Evolutionary conservation across 2,797 vertebrate genomes (phyloP), one percentile per base, ranked within the genome.

Genomic region (Tiaroga cobitis): DNA sequence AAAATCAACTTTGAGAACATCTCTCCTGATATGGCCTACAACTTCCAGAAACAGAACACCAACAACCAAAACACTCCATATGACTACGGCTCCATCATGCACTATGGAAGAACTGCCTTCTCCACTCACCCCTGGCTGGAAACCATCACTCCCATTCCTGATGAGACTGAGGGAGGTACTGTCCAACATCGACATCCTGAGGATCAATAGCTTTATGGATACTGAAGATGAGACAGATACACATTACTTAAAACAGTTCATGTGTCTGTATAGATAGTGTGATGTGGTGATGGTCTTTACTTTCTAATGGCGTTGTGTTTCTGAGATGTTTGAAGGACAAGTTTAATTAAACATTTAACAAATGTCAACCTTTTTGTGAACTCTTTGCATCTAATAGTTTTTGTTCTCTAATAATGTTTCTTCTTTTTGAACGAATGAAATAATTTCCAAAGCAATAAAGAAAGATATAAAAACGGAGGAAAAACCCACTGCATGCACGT

Each of bases 81-180:
- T 29, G 94, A 95, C 85, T 95, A 95, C 43, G 81, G 87, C 75
- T 95, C 94, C 51, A 72, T 95, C 63, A 95, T 95, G 95, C 94
- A 95, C 88, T 95, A 95, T 10, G 88, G 92, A 84, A 92, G 21
- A 59, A 86, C 56, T 2, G 82, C 88, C 51, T 91, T 91, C 77
- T 41, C 90, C 78, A 84, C 18, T 41, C 37, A 77, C 16, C 26
- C 59, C 0, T 76, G 86, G 11, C 37, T 7, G 61, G 80, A 88
- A 63, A 91, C 86, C 78, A 91, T 91, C 75, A 90, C 81, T 46
- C 90, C 89, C 43, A 85, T 90, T 84, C 90, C 89, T 19, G 34
- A 89, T 81, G 2, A 10, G 1, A 37, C 51, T 0, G 77, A 86
- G 72, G 18, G 5, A 32, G 26, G 78, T 80, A 8, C 2, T 89